Base-by-base conservation (phyloP, 2,888 invertebrate genomes). In the Microctonus aethiopoides region DNA sequence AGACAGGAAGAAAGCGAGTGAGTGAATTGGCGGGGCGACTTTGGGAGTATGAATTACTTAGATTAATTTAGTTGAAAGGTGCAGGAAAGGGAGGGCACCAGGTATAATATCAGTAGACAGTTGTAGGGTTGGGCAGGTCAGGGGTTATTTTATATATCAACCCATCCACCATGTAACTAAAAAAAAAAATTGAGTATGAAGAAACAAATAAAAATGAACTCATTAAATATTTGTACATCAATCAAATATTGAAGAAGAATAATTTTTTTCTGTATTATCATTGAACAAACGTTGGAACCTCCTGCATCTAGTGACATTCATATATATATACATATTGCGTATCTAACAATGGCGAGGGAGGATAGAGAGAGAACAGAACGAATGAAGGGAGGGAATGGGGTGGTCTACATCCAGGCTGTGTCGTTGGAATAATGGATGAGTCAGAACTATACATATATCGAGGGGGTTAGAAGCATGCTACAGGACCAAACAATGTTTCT, bases 61-160 rank as follows among this genome's bases (percentile, higher is more conserved):
- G 83, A 84, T 84, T 84, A 84, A 84, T 83, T 84, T 83, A 84
- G 83, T 82, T 82, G 80, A 79, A 77, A 76, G 80, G 81, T 72
- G 72, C 76, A 77, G 78, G 71, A 75, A 71, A 62, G 71, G 76
- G 36, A 54, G 32, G 57, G 66, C 70, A 61, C 71, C 75, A 46
- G 66, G 32, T 39, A 62, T 51, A 39, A 39, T 39, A 39, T 5
- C 39, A 39, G 39, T 39, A 39, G 39, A 39, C 39, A n/a, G 39
- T 39, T 5, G 39, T n/a, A 56, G 52, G 70, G 67, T 56, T 62
- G 60, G 60, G 61, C 39, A 61, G 65, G 67, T 54, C 61, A 56
- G 68, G 62, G 59, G 64, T 65, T 7, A 36, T 34, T 36, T 60
- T n/a, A 39, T 39, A 39, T 36, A 60, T 11, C 34, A 16, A 36